phyloP scores from a whole-genome alignment of 2,797 vertebrate genomes.

The Acestrorhynchus altus region DNA sequence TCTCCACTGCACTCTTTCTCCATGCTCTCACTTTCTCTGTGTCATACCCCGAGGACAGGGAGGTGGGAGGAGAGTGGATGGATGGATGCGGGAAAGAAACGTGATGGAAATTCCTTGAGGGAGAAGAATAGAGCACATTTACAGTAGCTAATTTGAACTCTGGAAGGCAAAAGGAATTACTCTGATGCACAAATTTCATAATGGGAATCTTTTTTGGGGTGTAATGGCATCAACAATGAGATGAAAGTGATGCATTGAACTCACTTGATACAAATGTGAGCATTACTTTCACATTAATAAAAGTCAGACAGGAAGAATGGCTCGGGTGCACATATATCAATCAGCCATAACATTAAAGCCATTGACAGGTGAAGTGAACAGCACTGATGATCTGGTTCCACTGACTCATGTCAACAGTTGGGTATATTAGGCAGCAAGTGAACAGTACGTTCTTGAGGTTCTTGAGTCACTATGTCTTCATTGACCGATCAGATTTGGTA shows the following conservation, averaged over 20 bases:
- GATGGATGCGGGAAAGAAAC: constrained; percentile 5
- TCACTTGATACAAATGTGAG: not conserved
- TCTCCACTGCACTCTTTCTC: constrained; percentile 35
- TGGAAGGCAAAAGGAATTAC: not conserved
- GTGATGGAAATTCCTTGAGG: not conserved
- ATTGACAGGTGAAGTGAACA: no score
- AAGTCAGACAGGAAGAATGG: not conserved
- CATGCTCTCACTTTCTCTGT: constrained; percentile 37
- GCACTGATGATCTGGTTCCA: no score
- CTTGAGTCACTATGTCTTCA: no score
- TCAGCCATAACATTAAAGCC: no score
- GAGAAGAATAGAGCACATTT: not conserved
- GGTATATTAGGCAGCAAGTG: no score
- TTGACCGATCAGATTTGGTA: no score
- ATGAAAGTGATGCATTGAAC: not conserved
- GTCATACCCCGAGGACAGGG: constrained; percentile 7
- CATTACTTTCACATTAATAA: not conserved
- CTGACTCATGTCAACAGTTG: no score
- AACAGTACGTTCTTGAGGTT: no score
- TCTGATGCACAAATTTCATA: not conserved
- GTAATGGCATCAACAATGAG: no score
- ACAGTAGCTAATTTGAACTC: not conserved
- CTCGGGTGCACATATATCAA: no score
- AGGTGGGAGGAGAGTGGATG: not conserved
- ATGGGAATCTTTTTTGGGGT: no score